These are phyloP conservation scores for Nematostella vectensis DNA, from an alignment of 92 coral and sea anemone genomes.

Conservation along the genomic window DNA sequence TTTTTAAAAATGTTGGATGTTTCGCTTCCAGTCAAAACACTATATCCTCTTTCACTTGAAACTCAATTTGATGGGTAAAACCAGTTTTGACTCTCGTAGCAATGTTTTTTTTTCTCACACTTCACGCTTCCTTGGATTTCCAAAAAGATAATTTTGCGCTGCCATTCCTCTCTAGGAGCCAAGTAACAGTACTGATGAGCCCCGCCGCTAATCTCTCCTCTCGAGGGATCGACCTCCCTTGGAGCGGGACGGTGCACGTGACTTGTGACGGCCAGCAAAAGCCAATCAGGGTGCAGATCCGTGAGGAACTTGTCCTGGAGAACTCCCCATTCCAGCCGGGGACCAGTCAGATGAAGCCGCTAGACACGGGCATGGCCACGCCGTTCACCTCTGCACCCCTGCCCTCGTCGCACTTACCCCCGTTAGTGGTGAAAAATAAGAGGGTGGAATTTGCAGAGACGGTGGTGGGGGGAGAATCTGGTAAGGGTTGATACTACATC, in stretches of 20 bases:
- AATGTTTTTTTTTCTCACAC: too few relatives aligned
- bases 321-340: conserved; percentile 78
- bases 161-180: conserved; percentile 66
- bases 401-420: conserved; percentile 54
- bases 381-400: conserved; percentile 50
- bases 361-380: conserved; percentile 42
- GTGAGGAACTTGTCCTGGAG: conserved; percentile 78
- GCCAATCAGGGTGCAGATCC: conserved; percentile 83
- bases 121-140: too few relatives aligned
- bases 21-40: too few relatives aligned
- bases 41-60: too few relatives aligned
- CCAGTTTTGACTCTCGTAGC: too few relatives aligned
- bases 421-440: conserved; percentile 56
- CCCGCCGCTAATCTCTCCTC: conserved; percentile 58
- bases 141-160: too few relatives aligned
- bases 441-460: conserved; percentile 54
- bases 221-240: conserved; percentile 71
- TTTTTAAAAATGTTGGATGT: too few relatives aligned
- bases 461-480: conserved; percentile 55
- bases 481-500: too few relatives aligned
- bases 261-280: conserved; percentile 84
- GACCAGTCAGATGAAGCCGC: conserved; percentile 40
- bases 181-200: conserved; percentile 71
- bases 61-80: too few relatives aligned
- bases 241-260: conserved; percentile 91